Evolutionary conservation across 2,797 vertebrate genomes (phyloP), one percentile per base, ranked within the genome.

Genomic region (Ctenopoma kingsleyae): DNA sequence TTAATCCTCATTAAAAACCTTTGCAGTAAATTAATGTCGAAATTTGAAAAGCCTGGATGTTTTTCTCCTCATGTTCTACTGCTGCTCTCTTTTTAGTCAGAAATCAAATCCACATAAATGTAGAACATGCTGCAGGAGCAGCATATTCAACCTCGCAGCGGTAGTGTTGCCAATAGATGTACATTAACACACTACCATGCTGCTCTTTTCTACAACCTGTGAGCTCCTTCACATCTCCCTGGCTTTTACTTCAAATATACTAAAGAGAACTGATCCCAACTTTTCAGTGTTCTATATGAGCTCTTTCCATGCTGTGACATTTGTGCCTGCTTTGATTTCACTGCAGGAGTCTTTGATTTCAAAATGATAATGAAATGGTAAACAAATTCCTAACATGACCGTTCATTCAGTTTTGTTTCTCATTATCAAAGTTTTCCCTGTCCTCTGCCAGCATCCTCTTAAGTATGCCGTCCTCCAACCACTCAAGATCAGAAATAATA

Each of bases 321-420:
- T 89, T 89, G 64, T 73, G 90, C 85, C 90, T 48, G 61, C 87
- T 90, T 84, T 81, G 78, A 87, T 90, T 90, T 86, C 71, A 75
- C 69, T 69, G 81, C 62, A 65, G 62, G 68, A 76, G 82, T 78
- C 76, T 69, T 81, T 80, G 83, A 86, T 86, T 91, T 83, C 74
- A 69, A 81, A 83, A 81, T 85, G 84, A 93, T 90, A 93, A 92
- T 90, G 89, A 91, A 92, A 82, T 69, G 81, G 83, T 93, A 93
- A 92, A 93, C 91, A 91, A 78, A 92, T 89, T 88, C 80, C 76
- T 67, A 63, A 85, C 87, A 50, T 85, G 81, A 81, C 82, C 85
- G 84, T 76, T 88, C 76, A 81, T 77, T 89, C 70, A 67, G 77
- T 81, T 90, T 89, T 85, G 90, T 86, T 89, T 89, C 78, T 91